phyloP scores from a whole-genome alignment of 2,113 vertebrate genomes.

The Galeopterus variegatus region DNA sequence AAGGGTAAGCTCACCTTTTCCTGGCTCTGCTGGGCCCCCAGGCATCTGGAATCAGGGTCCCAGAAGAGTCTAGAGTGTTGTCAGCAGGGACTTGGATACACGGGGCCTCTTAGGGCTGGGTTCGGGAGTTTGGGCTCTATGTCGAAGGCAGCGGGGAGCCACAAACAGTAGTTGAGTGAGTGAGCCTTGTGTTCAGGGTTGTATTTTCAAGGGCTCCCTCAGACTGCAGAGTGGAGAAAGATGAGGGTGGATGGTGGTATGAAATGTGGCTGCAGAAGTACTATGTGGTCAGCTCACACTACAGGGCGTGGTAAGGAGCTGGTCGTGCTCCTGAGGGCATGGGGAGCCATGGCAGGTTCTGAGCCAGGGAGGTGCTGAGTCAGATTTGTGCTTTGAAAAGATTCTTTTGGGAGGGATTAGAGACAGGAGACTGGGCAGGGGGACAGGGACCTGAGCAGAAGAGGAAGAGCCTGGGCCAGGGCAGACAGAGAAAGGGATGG shows the following conservation, averaged over 20 bases:
- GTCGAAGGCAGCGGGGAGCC: not conserved
- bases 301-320: rapidly evolving
- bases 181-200: rapidly evolving
- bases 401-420: not conserved
- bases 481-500: not conserved
- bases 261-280: not conserved
- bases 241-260: rapidly evolving
- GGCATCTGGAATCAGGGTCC: not conserved
- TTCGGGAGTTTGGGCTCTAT: not conserved
- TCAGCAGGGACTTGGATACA: not conserved
- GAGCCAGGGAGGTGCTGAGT: not conserved
- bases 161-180: not conserved
- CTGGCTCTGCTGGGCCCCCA: not conserved
- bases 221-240: not conserved
- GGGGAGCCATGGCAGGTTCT: not conserved
- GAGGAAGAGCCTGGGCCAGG: not conserved
- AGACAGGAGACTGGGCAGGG: not conserved
- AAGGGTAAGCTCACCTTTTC: slow-evolving; percentile 88
- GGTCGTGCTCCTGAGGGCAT: not conserved
- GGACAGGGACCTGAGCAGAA: not conserved
- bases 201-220: not conserved
- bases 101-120: not conserved
- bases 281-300: not conserved
- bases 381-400: not conserved
- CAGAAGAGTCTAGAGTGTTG: rapidly evolving